Conservation (phyloP, 2,888 invertebrate species). For the Choreutis nemorana region DNA sequence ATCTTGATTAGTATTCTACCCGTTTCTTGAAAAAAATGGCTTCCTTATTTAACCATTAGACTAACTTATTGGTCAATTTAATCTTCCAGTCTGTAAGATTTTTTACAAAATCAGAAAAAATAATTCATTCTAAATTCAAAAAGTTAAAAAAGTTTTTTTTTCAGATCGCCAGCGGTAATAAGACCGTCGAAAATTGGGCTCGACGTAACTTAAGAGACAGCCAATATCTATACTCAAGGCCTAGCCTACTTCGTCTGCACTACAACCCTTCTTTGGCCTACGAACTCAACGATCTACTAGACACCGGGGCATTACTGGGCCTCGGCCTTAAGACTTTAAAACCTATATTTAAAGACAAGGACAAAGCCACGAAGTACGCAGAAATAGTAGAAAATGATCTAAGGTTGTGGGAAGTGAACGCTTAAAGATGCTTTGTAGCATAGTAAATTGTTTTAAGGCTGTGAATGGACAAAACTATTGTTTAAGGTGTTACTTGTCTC, state of each 20-base stretch:
- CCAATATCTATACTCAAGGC: conserved; percentile 81
- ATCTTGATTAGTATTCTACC: too few relatives aligned
- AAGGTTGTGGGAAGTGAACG: conserved; percentile 78
- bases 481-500: too few relatives aligned
- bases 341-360: conserved; percentile 75
- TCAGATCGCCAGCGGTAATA: conserved; percentile 78
- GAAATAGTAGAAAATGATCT: conserved; percentile 89
- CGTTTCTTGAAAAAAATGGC: too few relatives aligned
- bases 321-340: conserved; percentile 77
- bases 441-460: too few relatives aligned
- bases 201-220: conserved; percentile 71
- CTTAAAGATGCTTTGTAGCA: conserved; percentile 20
- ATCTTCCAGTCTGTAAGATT: too few relatives aligned
- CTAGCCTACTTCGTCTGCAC: conserved; percentile 80
- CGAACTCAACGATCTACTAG: conserved; percentile 74
- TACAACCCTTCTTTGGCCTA: conserved; percentile 74
- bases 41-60: too few relatives aligned
- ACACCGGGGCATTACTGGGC: conserved; percentile 81
- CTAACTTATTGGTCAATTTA: too few relatives aligned
- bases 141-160: conserved; percentile 11
- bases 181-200: conserved; percentile 79
- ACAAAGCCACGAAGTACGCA: conserved; percentile 76
- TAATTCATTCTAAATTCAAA: too few relatives aligned
- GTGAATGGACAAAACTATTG: too few relatives aligned
- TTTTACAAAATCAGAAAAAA: too few relatives aligned